Percentiles rank a stretch among this genome's conserved stretches.
These are phyloP conservation scores for Plebejus melissa DNA, from an alignment of 2,888 invertebrate species.

Conservation along the genomic window DNA sequence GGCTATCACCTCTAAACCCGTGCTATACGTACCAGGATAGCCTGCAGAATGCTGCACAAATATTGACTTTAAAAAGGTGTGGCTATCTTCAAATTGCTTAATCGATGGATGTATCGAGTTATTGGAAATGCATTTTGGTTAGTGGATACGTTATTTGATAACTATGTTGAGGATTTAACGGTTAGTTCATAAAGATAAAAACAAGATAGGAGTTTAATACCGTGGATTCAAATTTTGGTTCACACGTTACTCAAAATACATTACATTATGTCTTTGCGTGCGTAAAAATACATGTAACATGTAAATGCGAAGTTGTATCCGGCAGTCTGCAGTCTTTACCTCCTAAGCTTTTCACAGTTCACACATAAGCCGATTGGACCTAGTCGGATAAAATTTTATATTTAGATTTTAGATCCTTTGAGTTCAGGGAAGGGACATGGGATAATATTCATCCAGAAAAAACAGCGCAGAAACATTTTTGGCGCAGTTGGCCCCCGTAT, in stretches of 20 bases:
- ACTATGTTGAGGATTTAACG: background rate
- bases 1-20: background rate
- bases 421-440: no score
- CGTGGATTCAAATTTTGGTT: background rate
- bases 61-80: conserved; percentile 24
- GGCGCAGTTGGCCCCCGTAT: background rate
- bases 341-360: background rate
- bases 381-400: background rate
- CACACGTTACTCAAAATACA: background rate
- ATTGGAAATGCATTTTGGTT: conserved; percentile 20
- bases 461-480: background rate
- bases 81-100: conserved; percentile 23
- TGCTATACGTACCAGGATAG: background rate
- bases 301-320: no score
- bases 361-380: no score
- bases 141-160: conserved; percentile 1
- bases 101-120: conserved; percentile 24
- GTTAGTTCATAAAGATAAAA: background rate
- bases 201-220: background rate
- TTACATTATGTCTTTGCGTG: background rate
- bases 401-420: no score
- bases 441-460: no score
- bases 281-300: no score
- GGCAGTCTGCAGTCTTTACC: background rate
- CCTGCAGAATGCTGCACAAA: background rate